phyloP scores from a whole-genome alignment of 1,140 invertebrate species.

The Tribolium madens region DNA sequence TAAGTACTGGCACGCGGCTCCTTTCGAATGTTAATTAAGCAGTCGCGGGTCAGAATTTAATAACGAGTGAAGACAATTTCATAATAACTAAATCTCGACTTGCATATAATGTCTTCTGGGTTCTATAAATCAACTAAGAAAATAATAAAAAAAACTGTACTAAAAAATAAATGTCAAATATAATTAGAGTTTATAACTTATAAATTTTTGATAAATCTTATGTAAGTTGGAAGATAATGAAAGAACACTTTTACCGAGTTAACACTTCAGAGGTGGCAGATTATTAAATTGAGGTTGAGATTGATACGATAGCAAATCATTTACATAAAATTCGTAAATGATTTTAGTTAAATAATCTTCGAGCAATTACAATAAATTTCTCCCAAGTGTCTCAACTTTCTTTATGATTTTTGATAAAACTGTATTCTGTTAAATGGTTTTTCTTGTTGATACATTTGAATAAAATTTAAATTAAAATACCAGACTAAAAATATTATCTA shows the following conservation, averaged over 20 bases:
- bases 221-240: conserved; percentile 9
- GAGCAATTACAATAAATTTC: background rate
- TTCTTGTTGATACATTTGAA: background rate
- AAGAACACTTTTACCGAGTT: conserved; percentile 6
- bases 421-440: background rate
- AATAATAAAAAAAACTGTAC: conserved; percentile 8
- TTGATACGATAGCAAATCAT: background rate
- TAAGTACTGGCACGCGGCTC: conserved; percentile 22
- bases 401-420: background rate
- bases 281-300: conserved; percentile 6
- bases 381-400: background rate
- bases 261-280: conserved; percentile 3
- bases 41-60: conserved; percentile 11
- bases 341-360: background rate
- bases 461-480: background rate
- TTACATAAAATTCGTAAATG: conserved; percentile 12
- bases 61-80: conserved; percentile 22
- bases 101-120: background rate
- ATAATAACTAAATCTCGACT: conserved; percentile 20
- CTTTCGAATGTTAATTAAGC: conserved; percentile 35
- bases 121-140: background rate
- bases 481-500: background rate
- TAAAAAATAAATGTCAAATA: conserved; percentile 20
- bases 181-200: background rate
- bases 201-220: background rate